A percentile compares a stretch with the other conserved stretches of the same genome.
Conservation (phyloP, 2,797 vertebrate species). For the Hippopotamyrus pictus region DNA sequence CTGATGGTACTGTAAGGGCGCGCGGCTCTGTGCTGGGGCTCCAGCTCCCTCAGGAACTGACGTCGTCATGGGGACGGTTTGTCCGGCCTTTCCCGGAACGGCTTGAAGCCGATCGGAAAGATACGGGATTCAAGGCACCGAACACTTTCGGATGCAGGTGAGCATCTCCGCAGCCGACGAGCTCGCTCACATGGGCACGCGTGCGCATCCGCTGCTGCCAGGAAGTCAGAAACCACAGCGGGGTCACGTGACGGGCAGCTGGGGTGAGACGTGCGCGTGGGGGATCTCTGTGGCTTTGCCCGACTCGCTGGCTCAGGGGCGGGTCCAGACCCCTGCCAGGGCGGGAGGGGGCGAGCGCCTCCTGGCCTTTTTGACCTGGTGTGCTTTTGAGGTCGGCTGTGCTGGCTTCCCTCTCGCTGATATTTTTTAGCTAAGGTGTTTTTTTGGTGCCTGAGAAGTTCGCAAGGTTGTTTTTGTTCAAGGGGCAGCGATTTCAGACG, state of each 20-base stretch:
- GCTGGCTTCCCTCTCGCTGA: not conserved
- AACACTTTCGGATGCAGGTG: not conserved
- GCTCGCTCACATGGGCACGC: not conserved
- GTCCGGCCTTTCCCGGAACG: not conserved
- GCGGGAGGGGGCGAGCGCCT: not conserved
- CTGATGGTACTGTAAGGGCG: not conserved
- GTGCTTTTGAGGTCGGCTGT: not conserved
- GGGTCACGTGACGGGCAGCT: conserved; percentile 51
- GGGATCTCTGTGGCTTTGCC: conserved; percentile 27
- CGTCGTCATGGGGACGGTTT: not conserved
- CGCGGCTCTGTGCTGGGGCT: not conserved
- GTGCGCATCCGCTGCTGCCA: conserved; percentile 25
- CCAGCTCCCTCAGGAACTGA: not conserved
- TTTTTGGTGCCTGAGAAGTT: not conserved
- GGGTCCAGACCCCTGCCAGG: not conserved
- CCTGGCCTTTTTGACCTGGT: not conserved
- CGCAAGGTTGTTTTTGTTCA: not conserved
- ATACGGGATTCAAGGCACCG: not conserved
- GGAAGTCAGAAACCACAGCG: conserved; percentile 53
- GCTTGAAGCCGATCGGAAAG: not conserved
- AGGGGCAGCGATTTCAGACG: not conserved
- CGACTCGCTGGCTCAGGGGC: not conserved
- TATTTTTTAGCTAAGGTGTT: not conserved
- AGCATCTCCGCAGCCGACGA: not conserved
- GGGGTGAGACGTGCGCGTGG: conserved; percentile 34